Evolutionary conservation across 1,140 invertebrate species (phyloP).

Genomic region (Telenomus remus): DNA sequence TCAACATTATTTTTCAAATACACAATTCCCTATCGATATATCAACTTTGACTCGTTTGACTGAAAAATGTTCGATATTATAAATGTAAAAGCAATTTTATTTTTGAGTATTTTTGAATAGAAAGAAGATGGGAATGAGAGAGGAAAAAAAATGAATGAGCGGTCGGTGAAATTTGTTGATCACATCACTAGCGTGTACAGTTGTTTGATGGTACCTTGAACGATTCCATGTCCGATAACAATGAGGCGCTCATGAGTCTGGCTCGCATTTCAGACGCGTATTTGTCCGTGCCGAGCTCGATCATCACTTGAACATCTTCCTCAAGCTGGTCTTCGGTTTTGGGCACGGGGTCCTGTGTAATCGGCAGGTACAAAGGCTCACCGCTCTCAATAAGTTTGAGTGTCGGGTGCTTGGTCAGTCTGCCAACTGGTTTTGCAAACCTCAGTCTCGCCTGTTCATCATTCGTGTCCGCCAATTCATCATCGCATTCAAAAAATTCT

Average conservation of each 20-base stretch:
- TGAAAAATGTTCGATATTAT: no score
- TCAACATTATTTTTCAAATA: no score
- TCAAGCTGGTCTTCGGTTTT: constrained; percentile 98
- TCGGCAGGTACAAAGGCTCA: constrained; percentile 87
- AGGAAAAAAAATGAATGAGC: no score
- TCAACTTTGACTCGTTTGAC: no score
- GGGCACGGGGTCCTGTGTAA: constrained; percentile 95
- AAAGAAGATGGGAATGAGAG: no score
- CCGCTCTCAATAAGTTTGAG: constrained; percentile 81
- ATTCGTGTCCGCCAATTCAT: constrained; percentile 74
- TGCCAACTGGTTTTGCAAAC: constrained; percentile 84
- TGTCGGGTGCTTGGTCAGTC: constrained; percentile 81
- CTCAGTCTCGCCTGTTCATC: constrained; percentile 62
- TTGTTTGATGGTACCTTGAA: constrained; percentile 83
- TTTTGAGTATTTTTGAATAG: no score
- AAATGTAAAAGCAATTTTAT: no score
- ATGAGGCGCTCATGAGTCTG: constrained; percentile 94
- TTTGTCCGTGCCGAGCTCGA: constrained; percentile 89
- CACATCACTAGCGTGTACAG: not conserved
- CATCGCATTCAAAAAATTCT: constrained; percentile 91
- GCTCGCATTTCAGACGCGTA: constrained; percentile 89
- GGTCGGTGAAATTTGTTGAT: no score
- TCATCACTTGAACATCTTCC: constrained; percentile 93
- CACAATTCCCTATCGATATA: no score
- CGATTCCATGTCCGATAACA: constrained; percentile 98